These are phyloP conservation scores for Arrhopalites spinosus DNA, from an alignment of 2,888 invertebrate species.

Conservation along the genomic window DNA sequence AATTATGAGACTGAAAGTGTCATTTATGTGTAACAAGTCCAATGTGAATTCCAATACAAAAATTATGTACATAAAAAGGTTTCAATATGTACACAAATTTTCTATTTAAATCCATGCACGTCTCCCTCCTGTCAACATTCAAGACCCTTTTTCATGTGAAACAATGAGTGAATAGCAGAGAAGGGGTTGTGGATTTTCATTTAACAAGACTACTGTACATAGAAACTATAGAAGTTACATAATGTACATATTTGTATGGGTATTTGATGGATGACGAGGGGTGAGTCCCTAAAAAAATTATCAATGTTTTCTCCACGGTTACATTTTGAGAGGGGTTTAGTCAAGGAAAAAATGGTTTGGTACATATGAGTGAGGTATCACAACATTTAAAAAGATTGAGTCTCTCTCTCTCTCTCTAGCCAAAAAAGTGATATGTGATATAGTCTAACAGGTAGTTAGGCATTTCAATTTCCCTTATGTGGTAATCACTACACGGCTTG, in stretches of 20 bases:
- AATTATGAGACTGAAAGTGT: too few relatives aligned
- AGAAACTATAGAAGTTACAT: too few relatives aligned
- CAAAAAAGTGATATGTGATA: constrained; percentile 9
- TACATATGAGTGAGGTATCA: not conserved
- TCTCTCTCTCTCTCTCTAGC: not conserved
- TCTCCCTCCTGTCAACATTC: not conserved
- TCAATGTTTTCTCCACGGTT: constrained; percentile 27
- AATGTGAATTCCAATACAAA: too few relatives aligned
- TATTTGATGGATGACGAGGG: not conserved
- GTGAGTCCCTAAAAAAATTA: constrained; percentile 1
- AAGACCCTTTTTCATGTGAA: not conserved
- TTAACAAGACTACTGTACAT: too few relatives aligned
- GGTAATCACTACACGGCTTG: too few relatives aligned
- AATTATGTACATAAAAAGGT: too few relatives aligned
- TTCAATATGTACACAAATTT: not conserved
- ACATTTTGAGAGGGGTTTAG: constrained; percentile 19
- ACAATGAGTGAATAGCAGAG: not conserved
- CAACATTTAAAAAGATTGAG: not conserved
- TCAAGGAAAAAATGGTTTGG: not conserved
- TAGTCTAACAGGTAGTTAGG: constrained; percentile 11
- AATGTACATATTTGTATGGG: not conserved
- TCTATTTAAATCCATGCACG: too few relatives aligned
- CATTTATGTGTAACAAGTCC: too few relatives aligned
- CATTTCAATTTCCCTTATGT: too few relatives aligned
- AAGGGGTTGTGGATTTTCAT: too few relatives aligned